phyloP scores from a whole-genome alignment of 2,888 invertebrate species.

The Meghimatium bilineatum region DNA sequence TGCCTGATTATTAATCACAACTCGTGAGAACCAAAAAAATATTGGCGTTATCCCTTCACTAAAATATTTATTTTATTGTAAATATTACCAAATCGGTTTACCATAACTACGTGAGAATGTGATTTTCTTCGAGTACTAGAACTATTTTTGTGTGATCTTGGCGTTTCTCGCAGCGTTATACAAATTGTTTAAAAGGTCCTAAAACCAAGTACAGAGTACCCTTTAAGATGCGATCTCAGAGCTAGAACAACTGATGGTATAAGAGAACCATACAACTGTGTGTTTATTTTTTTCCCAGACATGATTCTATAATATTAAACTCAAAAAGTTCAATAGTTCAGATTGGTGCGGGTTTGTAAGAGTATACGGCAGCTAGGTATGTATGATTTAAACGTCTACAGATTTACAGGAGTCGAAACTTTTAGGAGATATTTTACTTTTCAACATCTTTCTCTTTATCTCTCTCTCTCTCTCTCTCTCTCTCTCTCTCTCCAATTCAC shows the following conservation, averaged over 20 bases:
- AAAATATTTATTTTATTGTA: background rate
- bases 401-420: no score
- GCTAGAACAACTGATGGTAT: background rate
- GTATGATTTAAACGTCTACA: no score
- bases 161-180: background rate
- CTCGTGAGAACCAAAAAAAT: no score
- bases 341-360: no score
- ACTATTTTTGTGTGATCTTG: background rate
- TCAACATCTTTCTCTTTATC: slow-evolving; percentile 11
- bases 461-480: background rate
- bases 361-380: no score
- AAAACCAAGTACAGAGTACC: background rate
- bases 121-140: background rate
- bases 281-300: no score
- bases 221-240: background rate
- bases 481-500: background rate
- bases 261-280: background rate
- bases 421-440: no score
- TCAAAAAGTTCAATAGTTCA: no score
- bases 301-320: no score
- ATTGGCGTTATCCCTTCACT: no score
- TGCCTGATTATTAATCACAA: no score
- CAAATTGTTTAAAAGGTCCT: slow-evolving; percentile 25
- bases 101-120: background rate
- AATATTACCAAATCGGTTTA: background rate